These are phyloP conservation scores for Glyphotaelius pellucidus DNA, from an alignment of 2,888 invertebrate species.

Conservation along the genomic window DNA sequence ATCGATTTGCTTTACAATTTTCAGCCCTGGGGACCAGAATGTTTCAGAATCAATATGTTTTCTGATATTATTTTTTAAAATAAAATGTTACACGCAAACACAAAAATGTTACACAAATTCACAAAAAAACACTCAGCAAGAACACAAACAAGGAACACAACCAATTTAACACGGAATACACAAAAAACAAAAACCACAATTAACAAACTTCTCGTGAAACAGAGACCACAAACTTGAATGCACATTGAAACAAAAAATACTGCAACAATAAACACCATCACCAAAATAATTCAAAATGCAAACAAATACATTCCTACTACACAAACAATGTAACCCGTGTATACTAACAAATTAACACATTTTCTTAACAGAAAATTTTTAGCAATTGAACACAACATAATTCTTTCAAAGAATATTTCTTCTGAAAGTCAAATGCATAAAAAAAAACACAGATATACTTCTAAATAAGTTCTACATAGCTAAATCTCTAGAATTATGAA, in stretches of 20 bases:
- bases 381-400: too few relatives aligned
- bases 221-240: not conserved
- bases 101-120: not conserved
- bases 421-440: not conserved
- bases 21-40: constrained; percentile 1
- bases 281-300: not conserved
- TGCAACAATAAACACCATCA: not conserved
- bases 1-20: not conserved
- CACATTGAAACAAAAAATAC: not conserved
- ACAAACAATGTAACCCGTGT: not conserved
- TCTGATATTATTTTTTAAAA: not conserved
- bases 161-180: not conserved
- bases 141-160: not conserved
- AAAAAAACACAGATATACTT: not conserved
- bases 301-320: too few relatives aligned
- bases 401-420: too few relatives aligned
- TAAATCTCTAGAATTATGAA: not conserved
- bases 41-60: not conserved
- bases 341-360: too few relatives aligned
- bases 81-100: constrained; percentile 12
- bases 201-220: not conserved
- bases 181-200: not conserved
- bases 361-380: too few relatives aligned
- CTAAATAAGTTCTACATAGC: not conserved
- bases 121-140: not conserved